phyloP scores from a whole-genome alignment of 2,888 invertebrate species.

The Lypha dubia region DNA sequence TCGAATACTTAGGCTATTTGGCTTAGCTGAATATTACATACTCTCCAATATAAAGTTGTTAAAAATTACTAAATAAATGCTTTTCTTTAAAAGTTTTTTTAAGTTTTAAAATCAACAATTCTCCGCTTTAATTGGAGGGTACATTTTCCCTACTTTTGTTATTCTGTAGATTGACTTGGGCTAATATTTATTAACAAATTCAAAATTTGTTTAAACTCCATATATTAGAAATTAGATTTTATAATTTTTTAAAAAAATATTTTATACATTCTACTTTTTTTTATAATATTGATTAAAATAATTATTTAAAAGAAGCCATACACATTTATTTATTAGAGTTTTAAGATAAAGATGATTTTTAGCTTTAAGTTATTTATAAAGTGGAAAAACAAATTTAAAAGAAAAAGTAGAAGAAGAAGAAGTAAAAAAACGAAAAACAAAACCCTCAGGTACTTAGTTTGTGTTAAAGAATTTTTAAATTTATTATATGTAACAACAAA shows the following conservation, averaged over 20 bases:
- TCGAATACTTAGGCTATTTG: constrained; percentile 1
- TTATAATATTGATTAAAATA: constrained; percentile 60
- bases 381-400: too few species aligned
- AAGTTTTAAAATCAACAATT: neutral
- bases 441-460: constrained; percentile 83
- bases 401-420: constrained; percentile 49
- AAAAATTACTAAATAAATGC: neutral
- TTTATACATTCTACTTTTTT: constrained; percentile 32
- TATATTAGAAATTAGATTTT: constrained; percentile 37
- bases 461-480: constrained; percentile 74
- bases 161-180: constrained; percentile 27
- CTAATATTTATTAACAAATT: constrained; percentile 54
- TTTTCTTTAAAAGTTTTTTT: neutral
- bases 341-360: constrained; percentile 51
- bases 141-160: constrained; percentile 3
- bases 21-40: constrained; percentile 34
- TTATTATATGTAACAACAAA: constrained; percentile 46
- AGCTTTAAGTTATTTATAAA: constrained; percentile 42
- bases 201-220: constrained; percentile 59
- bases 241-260: constrained; percentile 24
- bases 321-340: constrained; percentile 64
- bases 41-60: neutral
- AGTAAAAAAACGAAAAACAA: constrained; percentile 72
- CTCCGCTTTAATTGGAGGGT: neutral
- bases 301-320: constrained; percentile 73